phyloP scores from a whole-genome alignment of 2,888 invertebrate genomes.

The Euproctis similis region DNA sequence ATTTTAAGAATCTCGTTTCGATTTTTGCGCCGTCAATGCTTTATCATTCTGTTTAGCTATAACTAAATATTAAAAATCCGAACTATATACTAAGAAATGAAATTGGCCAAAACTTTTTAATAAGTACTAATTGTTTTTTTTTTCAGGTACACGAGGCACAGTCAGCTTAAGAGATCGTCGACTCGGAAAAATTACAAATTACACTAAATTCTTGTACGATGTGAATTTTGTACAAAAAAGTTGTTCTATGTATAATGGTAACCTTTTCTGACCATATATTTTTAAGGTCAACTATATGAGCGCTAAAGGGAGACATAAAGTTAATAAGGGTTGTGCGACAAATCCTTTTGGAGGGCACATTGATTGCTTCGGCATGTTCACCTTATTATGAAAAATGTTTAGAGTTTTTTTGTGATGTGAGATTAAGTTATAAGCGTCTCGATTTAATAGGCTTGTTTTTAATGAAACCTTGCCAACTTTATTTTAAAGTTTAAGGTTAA shows the following conservation, averaged over 20 bases:
- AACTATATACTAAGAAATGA: too few relatives aligned
- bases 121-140: too few relatives aligned
- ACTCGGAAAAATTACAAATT: background rate
- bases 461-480: too few relatives aligned
- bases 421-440: slow-evolving; percentile 5
- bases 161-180: background rate
- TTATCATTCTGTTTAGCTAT: too few relatives aligned
- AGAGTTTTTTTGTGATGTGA: slow-evolving; percentile 8
- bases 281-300: slow-evolving; percentile 6
- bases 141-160: too few relatives aligned
- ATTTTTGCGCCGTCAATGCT: too few relatives aligned
- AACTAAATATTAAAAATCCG: too few relatives aligned
- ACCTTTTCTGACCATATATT: slow-evolving; percentile 5
- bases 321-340: slow-evolving; percentile 22
- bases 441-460: background rate
- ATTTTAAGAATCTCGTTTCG: too few relatives aligned
- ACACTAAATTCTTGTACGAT: too few relatives aligned
- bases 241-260: slow-evolving; percentile 2
- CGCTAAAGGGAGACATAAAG: slow-evolving; percentile 15
- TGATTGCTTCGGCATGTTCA: slow-evolving; percentile 37
- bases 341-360: slow-evolving; percentile 18
- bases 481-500: too few relatives aligned
- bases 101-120: too few relatives aligned
- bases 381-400: slow-evolving; percentile 35
- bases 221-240: slow-evolving; percentile 1